These are phyloP conservation scores for Plagodis dolabraria DNA, from an alignment of 2,888 invertebrate genomes.

Conservation along the genomic window DNA sequence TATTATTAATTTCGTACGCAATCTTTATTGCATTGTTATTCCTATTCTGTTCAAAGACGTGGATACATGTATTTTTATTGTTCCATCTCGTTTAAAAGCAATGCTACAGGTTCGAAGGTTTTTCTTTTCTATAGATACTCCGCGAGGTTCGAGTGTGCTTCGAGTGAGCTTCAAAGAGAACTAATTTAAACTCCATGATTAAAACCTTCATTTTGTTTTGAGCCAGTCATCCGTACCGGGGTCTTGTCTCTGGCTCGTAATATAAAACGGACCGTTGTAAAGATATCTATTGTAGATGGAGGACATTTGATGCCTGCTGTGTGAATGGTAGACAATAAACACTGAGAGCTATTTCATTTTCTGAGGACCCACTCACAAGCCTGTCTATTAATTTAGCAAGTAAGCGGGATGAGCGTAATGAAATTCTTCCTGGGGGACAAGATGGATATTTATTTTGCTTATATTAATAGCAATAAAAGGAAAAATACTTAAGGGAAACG, in stretches of 20 bases:
- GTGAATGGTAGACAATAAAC: conserved; percentile 36
- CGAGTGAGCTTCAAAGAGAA: conserved; percentile 57
- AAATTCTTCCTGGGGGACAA: conserved; percentile 25
- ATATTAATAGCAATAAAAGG: conserved; percentile 21
- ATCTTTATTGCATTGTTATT: too few relatives aligned
- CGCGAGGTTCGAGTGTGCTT: conserved; percentile 38
- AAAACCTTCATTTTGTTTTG: conserved; percentile 63
- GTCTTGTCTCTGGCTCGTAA: conserved; percentile 50
- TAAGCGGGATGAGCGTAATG: conserved; percentile 31
- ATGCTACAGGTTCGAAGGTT: conserved; percentile 39
- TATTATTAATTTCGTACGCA: too few relatives aligned
- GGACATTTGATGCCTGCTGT: conserved; percentile 45
- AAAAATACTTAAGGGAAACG: conserved; percentile 17
- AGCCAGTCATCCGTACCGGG: conserved; percentile 50
- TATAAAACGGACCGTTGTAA: conserved; percentile 49
- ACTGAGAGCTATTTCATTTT: conserved; percentile 20
- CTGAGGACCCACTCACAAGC: conserved; percentile 20
- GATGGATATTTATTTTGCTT: conserved; percentile 20
- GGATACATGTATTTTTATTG: conserved; percentile 29
- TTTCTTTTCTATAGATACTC: conserved; percentile 34
- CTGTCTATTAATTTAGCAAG: conserved; percentile 31
- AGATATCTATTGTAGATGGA: conserved; percentile 32
- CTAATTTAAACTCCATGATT: conserved; percentile 66
- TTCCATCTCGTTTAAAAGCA: conserved; percentile 43
- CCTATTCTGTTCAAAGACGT: background rate